Percentiles rank a stretch among this genome's conserved stretches.
Conservation (phyloP, 2,888 invertebrate genomes). For the Eurytoma californica region DNA sequence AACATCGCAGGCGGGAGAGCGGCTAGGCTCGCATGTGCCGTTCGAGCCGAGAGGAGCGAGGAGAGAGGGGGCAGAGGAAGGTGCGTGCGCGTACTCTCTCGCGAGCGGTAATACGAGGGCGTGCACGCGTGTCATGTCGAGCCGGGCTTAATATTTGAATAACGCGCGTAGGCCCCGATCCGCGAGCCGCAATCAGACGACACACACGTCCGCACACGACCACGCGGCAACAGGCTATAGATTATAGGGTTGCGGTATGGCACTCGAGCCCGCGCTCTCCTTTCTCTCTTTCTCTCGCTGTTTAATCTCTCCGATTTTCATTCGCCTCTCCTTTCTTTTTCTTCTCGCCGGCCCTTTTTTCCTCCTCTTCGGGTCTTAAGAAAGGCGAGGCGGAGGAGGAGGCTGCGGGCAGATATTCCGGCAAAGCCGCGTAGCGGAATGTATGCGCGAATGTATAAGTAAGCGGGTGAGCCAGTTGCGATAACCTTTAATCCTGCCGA, state of each 20-base stretch:
- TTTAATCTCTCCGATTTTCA: slow-evolving; percentile 19
- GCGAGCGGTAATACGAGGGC: slow-evolving; percentile 48
- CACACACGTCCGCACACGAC: not conserved
- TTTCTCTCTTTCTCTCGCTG: not conserved
- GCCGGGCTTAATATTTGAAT: slow-evolving; percentile 67
- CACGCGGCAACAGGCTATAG: slow-evolving; percentile 59
- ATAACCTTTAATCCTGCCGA: slow-evolving; percentile 48
- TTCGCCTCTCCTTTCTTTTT: slow-evolving; percentile 1
- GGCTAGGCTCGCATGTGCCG: not conserved
- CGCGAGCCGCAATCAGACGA: slow-evolving; percentile 55
- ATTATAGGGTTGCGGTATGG: slow-evolving; percentile 64
- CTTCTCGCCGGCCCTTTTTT: not conserved
- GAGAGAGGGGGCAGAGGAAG: slow-evolving; percentile 13
- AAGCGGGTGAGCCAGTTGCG: slow-evolving; percentile 62
- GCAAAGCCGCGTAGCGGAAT: slow-evolving; percentile 30
- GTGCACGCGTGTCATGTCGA: slow-evolving; percentile 50
- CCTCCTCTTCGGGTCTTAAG: not conserved
- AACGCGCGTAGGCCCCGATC: slow-evolving; percentile 66
- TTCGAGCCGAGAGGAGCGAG: slow-evolving; percentile 60
- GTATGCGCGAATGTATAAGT: slow-evolving; percentile 67
- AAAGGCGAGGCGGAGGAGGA: not conserved
- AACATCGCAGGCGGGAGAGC: too few species aligned
- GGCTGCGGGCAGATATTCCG: not conserved
- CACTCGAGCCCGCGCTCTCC: slow-evolving; percentile 13
- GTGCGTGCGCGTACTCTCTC: not conserved